Percentiles rank a stretch among this genome's conserved stretches.
Evolutionary conservation across 2,888 invertebrate genomes (phyloP).

Genomic region (Erebia epiphron): DNA sequence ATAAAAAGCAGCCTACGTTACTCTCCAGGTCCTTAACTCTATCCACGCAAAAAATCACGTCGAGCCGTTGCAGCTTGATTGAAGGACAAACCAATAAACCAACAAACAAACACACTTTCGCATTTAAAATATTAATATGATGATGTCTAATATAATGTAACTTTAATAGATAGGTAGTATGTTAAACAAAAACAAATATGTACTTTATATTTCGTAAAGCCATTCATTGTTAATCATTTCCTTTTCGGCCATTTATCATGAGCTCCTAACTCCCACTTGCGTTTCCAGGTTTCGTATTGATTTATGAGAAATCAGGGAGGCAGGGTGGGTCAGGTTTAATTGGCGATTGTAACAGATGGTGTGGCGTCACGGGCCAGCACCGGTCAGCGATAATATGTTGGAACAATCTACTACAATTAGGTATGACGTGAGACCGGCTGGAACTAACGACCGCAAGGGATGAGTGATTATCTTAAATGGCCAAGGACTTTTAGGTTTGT

Average conservation of each 20-base stretch:
- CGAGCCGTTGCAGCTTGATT: no score
- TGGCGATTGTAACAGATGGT: constrained; percentile 46
- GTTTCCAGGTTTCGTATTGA: constrained; percentile 32
- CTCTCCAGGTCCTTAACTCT: no score
- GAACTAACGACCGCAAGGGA: constrained; percentile 34
- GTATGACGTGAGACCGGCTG: constrained; percentile 60
- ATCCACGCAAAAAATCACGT: no score
- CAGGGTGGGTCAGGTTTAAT: constrained; percentile 45
- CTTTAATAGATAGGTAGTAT: neutral
- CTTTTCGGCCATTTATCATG: constrained; percentile 29
- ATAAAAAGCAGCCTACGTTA: no score
- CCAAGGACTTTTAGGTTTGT: constrained; percentile 3
- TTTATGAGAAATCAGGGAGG: constrained; percentile 37
- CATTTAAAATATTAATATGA: no score
- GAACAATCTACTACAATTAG: constrained; percentile 65
- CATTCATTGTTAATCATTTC: constrained; percentile 26
- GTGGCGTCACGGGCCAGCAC: constrained; percentile 53
- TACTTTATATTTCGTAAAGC: constrained; percentile 10
- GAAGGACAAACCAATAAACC: no score
- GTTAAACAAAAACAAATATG: neutral
- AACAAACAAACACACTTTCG: no score
- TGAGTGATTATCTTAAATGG: constrained; percentile 19
- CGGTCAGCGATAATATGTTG: constrained; percentile 58
- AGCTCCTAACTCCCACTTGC: constrained; percentile 27
- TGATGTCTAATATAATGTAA: no score